Conservation (phyloP, 1,140 invertebrate species). For the Tetragonula clypearis region DNA sequence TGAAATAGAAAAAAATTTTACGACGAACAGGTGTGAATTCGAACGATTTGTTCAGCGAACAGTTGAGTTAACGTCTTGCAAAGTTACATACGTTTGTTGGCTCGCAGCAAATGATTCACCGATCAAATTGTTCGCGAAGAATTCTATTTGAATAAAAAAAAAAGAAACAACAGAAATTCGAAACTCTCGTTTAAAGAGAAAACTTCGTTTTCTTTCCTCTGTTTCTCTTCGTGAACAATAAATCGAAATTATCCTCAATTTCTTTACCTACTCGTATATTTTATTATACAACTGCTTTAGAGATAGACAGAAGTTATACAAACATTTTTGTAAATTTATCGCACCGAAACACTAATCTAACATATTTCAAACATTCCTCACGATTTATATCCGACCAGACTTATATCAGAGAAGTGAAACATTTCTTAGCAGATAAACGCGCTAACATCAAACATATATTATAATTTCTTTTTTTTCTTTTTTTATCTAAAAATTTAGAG, state of each 20-base stretch:
- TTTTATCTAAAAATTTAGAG: too few species aligned
- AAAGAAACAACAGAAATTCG: background rate
- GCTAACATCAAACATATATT: background rate
- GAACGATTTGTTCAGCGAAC: background rate
- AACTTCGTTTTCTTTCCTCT: background rate
- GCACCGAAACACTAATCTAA: background rate
- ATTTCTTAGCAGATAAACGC: background rate
- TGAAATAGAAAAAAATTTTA: background rate
- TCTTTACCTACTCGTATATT: background rate
- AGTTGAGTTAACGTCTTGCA: too few species aligned
- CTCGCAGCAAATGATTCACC: background rate
- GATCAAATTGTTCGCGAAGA: background rate
- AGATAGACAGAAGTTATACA: background rate
- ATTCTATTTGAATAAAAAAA: background rate
- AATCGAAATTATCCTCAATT: background rate
- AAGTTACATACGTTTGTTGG: background rate
- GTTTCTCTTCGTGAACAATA: background rate
- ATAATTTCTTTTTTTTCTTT: too few species aligned
- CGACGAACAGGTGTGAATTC: background rate
- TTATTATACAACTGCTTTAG: background rate
- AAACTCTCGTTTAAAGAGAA: background rate
- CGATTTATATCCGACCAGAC: background rate
- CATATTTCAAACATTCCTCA: background rate
- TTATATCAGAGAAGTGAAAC: background rate
- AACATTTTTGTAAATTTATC: background rate